Base-by-base conservation (phyloP, 2,113 vertebrate species). In the Edolisoma coerulescens region DNA sequence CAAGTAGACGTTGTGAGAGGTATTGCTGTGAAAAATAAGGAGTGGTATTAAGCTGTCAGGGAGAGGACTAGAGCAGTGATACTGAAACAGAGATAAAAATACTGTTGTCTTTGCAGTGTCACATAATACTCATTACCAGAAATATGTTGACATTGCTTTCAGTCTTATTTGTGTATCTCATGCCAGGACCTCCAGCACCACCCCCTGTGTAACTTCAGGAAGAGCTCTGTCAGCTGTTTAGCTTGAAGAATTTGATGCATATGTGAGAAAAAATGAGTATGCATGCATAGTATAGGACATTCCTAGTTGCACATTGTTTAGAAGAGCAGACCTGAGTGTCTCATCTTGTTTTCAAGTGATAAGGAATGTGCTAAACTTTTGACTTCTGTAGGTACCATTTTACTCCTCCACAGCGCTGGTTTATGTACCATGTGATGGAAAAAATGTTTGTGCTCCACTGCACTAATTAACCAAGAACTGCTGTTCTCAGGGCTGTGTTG, bases 391-490 rank as follows among this genome's bases (percentile, higher is more conserved):
- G 45, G 54, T 85, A n/a, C 84, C 30, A 37, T 68, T 41, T 79
- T 64, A 91, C 20, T 89, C 49, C 44, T 95, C 52, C 93, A 35
- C 67, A 81, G 53, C 26, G 19, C 76, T 84, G 64, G 22, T 89
- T 91, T 87, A 32, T 42, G 83, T 73, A 57, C 52, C 94, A 92
- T 44, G 86, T 86, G 84, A 80, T 69, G 47, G 89, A 92, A 95
- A 93, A 87, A 95, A 76, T 93, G 60, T 89, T 96, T 93, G 77
- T 95, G 95, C 89, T 93, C 74, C 81, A 92, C 49, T 93, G 95
- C 95, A 88, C 97, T 92, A 91, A 96, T 95, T 94, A 95, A 78
- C 77, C 93, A 90, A 73, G 83, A 89, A 21, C 61, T 13, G 5
- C 77, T 94, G 70, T 94, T 97, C 95, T 80, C 86, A 95, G 64